Evolutionary conservation across 1,140 invertebrate genomes (phyloP).

Genomic region (Trichonephila inaurata): DNA sequence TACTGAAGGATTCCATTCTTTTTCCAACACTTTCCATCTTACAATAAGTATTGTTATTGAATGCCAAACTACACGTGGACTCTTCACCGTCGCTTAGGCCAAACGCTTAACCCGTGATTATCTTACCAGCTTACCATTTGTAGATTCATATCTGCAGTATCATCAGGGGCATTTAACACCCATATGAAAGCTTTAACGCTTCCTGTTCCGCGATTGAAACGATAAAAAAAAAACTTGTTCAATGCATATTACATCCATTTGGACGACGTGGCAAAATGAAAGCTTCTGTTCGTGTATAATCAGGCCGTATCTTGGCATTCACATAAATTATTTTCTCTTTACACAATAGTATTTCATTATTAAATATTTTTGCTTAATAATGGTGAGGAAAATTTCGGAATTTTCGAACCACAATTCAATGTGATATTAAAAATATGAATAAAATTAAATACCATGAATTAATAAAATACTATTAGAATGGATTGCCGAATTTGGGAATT

Average conservation of each 20-base stretch:
- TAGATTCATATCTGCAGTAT: not conserved
- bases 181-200: not conserved
- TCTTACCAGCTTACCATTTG: constrained; percentile 21
- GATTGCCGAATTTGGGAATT: no score
- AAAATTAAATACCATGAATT: no score
- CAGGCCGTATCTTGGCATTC: not conserved
- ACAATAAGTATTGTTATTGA: not conserved
- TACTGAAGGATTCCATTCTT: not conserved
- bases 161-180: constrained; percentile 24
- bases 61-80: not conserved
- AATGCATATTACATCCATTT: not conserved
- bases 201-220: not conserved
- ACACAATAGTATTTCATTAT: no score
- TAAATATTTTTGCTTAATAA: no score
- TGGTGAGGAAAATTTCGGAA: no score
- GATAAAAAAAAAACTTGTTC: not conserved
- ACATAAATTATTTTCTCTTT: not conserved
- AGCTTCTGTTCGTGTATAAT: not conserved
- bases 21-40: not conserved
- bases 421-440: no score
- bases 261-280: not conserved
- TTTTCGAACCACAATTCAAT: no score
- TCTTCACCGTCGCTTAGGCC: not conserved
- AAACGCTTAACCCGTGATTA: not conserved
- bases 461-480: no score